Base-by-base conservation (phyloP, 92 coral and sea anemone species). In the Porites lobata region DNA sequence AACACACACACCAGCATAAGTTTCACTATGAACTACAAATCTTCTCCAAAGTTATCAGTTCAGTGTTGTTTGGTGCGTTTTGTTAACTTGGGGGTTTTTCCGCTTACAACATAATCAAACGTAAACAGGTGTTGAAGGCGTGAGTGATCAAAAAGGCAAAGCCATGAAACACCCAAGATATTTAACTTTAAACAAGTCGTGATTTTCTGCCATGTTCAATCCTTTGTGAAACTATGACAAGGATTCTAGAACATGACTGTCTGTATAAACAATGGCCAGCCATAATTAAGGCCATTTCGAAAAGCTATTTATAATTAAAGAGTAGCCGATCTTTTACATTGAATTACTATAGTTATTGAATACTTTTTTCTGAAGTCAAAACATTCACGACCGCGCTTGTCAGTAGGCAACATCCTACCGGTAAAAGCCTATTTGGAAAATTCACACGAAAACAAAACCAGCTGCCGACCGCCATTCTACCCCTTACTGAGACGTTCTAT, bases 401-500 rank as follows among this genome's bases (percentile, higher is more conserved):
- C 64, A 14, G 1, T 19, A 20, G 9, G 20, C 64, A 52, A 38
- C 64, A 18, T 19, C 57, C 57, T 4, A 26, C 78, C 77, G 86
- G 69, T 82, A 69, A 82, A 82, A 84, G 87, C 80, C 29, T 32
- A 73, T 61, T 84, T 73, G 26, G 13, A 52, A 72, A 21, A 29
- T 14, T 61, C 62, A 73, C n/a, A 14, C 26, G 3, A 70, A 82
- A 11, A 73, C 72, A 83, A 83, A 83, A 20, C 20, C 50, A 10
- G 6, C 4, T 4, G 52, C 50, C 61, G 61, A 43, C 72, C 80
- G 18, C 2, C 17, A 73, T 17, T 50, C 79, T 72, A 58, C 87
- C 72, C 87, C 80, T 13, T 4, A 38, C 80, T n/a, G 87, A 56
- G 79, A 13, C 1, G 2, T 59, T 58, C 75, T 72, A n/a, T 81